A percentile compares a stretch with the other conserved stretches of the same genome.
Evolutionary conservation across 2,888 invertebrate genomes (phyloP).

Genomic region (Odontocolon sp.): DNA sequence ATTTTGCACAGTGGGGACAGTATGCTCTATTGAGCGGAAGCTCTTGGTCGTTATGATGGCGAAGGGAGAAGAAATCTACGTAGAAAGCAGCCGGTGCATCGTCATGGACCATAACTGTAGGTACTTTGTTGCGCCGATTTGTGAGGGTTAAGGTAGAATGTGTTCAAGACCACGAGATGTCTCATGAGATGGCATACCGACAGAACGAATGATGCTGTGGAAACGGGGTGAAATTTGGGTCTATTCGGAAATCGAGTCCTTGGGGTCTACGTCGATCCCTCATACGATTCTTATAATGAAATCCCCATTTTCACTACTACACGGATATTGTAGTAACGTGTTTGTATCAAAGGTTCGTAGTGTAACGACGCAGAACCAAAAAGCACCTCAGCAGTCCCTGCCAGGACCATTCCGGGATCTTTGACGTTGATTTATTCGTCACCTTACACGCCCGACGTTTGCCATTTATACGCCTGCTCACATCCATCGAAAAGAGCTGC

Average conservation of each 20-base stretch:
- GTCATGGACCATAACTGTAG: conserved; percentile 9
- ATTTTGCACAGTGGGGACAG: not conserved
- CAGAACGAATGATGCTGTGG: conserved; percentile 25
- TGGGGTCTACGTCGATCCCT: conserved; percentile 7
- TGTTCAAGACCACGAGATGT: not conserved
- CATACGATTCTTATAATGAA: conserved; percentile 43
- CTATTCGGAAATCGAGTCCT: conserved; percentile 19
- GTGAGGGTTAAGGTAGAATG: conserved; percentile 32
- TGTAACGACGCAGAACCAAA: conserved; percentile 11
- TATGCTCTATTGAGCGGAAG: conserved; percentile 49
- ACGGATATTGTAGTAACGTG: conserved; percentile 23
- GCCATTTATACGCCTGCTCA: conserved; percentile 62
- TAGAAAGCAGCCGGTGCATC: conserved; percentile 33
- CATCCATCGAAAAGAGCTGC: conserved; percentile 54
- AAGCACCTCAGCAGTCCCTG: conserved; percentile 9
- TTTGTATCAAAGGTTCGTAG: not conserved
- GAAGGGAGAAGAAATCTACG: conserved; percentile 23
- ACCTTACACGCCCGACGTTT: conserved; percentile 63
- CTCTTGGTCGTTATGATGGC: conserved; percentile 17
- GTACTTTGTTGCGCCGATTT: conserved; percentile 47
- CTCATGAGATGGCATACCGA: not conserved
- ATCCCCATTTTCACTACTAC: conserved; percentile 18
- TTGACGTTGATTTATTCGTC: conserved; percentile 67
- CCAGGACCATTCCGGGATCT: not conserved
- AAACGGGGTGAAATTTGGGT: conserved; percentile 30